Base-by-base conservation (phyloP, 2,797 vertebrate genomes). In the Anableps anableps region DNA sequence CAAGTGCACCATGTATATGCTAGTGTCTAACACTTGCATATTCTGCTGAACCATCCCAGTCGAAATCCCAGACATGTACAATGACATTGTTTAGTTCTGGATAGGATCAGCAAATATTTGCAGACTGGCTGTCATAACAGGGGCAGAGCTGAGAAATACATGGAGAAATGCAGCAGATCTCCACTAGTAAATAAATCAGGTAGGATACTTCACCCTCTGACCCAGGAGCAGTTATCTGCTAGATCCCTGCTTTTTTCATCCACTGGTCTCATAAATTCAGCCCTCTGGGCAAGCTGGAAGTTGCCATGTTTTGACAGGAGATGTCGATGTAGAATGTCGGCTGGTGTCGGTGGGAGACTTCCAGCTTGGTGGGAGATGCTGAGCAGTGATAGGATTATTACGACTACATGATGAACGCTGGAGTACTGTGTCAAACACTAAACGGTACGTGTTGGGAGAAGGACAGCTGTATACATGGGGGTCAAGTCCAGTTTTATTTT, bases 101-200 rank as follows among this genome's bases (percentile, higher is more conserved):
- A 95, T 96, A 94, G 87, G 91, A 93, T 96, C 96, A 95, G 95
- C 95, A 96, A 96, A 96, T 95, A 96, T 96, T 96, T 96, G 95
- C 94, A 94, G 95, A 95, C 95, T 94, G 88, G 85, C 91, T 94
- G 95, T 96, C 95, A 96, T 96, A 96, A 96, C 96, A 96, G 95
- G 91, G 94, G 94, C 92, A 94, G 86, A 88, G 93, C 92, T 94
- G 87, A 92, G 90, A 93, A 95, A 95, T 89, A 85, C 88, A 95
- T 92, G 87, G 86, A 87, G 90, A 88, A 91, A 94, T 91, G 89
- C 85, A 90, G 86, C 90, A 90, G 87, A 88, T 94, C 93, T 91
- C 80, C 80, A 83, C 91, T 87, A 83, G 91, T 85, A 91, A 91
- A 95, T 96, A 96, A 96, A 96, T 96, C 92, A 95, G 87, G 60